Evolutionary conservation across 1,140 invertebrate species (phyloP), one percentile per base, ranked within the genome.

Genomic region (Sycobia sp.): DNA sequence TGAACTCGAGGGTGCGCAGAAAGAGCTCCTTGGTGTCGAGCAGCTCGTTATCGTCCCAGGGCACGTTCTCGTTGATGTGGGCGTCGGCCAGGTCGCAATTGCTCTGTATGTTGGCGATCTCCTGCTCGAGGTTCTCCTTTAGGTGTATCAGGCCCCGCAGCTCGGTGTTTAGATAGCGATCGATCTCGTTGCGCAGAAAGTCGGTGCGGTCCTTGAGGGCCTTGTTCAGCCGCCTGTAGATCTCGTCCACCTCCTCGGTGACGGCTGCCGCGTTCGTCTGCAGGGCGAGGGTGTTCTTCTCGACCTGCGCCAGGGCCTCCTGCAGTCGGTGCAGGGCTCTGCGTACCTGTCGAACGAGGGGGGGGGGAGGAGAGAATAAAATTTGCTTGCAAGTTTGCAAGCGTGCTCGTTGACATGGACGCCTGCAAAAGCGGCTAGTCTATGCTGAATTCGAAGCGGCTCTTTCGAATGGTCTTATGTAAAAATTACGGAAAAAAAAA

Each of bases 21-120:
- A 96, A 96, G 58, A 96, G 93, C 78, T 96, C 94, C 83, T 96
- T 97, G 44, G 93, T 92, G 73, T 96, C 94, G 82, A 96, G 92
- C 29, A 95, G 84, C 76, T 95, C 93, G 56, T 88, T 88, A 73
- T 97, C 91, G 69, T 94, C 91, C 92, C 92, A 94, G 61, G 91
- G 87, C 16, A 91, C 88, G 67, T 91, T 91, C 71, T 93, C 89
- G 73, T 90, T 90, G 86, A 96, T 91, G 81, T 95, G 89, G 79
- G 94, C 94, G 81, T 98, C 96, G n/a, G 93, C 94, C 63, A 97
- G 84, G 78, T 98, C 95, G 83, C 95, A 97, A 80, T 98, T 98
- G 74, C 93, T 94, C 70, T 90, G 86, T 61, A 98, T 95, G 80
- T 96, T 98, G 47, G 88, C 87, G 71, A 97, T 90, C 82, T 98